Percentiles rank a stretch among this genome's conserved stretches.
phyloP scores from a whole-genome alignment of 2,113 vertebrate genomes.

The Dasyurus viverrinus region DNA sequence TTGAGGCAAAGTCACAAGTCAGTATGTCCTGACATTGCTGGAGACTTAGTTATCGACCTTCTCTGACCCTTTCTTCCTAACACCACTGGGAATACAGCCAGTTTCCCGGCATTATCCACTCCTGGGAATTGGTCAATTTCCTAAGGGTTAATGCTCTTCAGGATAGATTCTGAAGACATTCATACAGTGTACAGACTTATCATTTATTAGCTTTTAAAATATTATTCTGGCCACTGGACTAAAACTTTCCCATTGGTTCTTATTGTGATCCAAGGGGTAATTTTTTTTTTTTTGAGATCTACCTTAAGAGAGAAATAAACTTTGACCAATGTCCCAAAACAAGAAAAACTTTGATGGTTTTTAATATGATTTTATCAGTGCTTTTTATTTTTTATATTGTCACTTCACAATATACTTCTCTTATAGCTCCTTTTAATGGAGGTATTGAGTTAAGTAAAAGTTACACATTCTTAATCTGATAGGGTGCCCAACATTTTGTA shows the following conservation, averaged over 20 bases:
- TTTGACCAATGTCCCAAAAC: neutral
- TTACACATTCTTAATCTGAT: neutral
- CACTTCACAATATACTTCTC: neutral
- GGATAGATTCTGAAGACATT: constrained; percentile 42
- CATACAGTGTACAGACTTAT: constrained; percentile 30
- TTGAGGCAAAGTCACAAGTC: constrained; percentile 27
- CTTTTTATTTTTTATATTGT: neutral
- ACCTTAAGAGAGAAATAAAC: constrained; percentile 33
- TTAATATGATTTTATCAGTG: neutral
- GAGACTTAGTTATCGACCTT: constrained; percentile 57
- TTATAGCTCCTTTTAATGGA: neutral
- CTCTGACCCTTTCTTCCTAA: constrained; percentile 54
- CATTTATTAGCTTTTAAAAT: constrained; percentile 54
- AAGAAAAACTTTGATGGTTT: neutral
- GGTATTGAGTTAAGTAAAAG: neutral
- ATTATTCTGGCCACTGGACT: neutral
- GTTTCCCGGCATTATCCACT: constrained; percentile 50
- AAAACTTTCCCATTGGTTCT: constrained; percentile 31
- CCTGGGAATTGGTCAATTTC: constrained; percentile 36
- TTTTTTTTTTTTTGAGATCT: neutral
- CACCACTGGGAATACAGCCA: constrained; percentile 22
- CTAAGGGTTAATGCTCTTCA: constrained; percentile 58
- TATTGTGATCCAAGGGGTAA: constrained; percentile 34
- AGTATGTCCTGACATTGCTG: neutral
- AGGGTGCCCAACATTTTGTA: neutral